Evolutionary conservation across 2,113 vertebrate genomes (phyloP).

Genomic region (Microcebus griseorufus): DNA sequence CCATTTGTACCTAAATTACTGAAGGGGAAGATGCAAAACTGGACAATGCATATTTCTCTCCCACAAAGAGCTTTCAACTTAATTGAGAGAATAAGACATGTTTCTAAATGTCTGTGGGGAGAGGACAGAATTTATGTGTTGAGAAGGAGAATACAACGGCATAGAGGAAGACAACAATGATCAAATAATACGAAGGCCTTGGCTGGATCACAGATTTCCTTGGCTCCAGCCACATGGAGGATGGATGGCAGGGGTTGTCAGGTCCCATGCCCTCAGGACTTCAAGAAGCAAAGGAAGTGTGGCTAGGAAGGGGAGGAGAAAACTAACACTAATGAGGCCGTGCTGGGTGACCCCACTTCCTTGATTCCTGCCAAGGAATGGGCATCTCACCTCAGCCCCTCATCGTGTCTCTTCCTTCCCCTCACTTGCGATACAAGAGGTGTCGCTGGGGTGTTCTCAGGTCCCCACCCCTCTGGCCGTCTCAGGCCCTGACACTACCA

Average conservation of each 20-base stretch:
- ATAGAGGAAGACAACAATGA: not conserved
- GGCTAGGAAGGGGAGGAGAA: not conserved
- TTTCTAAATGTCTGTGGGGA: not conserved
- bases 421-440: not conserved
- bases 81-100: not conserved
- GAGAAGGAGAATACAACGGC: not conserved
- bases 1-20: not conserved
- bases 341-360: not conserved
- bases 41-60: not conserved
- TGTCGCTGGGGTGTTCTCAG: not conserved
- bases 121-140: not conserved
- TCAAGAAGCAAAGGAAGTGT: not conserved
- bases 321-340: no score
- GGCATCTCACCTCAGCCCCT: not conserved
- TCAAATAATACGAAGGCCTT: not conserved
- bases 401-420: no score
- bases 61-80: not conserved
- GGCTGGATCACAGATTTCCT: not conserved
- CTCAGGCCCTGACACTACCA: not conserved
- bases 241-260: not conserved
- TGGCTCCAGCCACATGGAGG: not conserved
- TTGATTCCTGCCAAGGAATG: not conserved
- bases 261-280: not conserved
- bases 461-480: not conserved
- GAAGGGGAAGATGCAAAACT: not conserved